Percentiles rank a stretch among this genome's conserved stretches.
phyloP scores from a whole-genome alignment of 2,888 invertebrate genomes.

The Phlogophora meticulosa region DNA sequence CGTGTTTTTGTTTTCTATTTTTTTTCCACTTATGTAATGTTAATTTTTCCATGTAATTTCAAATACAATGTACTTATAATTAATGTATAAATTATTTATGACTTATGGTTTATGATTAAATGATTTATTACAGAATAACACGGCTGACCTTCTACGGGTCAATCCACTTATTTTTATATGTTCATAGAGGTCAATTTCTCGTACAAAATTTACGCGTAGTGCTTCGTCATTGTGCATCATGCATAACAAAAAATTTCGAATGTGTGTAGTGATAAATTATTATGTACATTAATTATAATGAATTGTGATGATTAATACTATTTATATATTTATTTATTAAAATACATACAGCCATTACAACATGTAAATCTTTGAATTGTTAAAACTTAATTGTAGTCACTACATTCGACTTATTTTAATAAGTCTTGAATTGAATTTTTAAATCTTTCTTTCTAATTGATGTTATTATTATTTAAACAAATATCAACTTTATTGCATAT shows the following conservation, averaged over 20 bases:
- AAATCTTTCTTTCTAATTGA: too few relatives aligned
- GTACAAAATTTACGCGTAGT: neutral
- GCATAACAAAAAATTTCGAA: conserved; percentile 8
- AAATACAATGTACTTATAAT: too few relatives aligned
- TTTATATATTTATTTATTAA: neutral
- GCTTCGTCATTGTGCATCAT: neutral
- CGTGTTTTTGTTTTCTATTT: too few relatives aligned
- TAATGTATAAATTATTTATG: too few relatives aligned
- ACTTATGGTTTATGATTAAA: too few relatives aligned
- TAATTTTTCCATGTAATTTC: too few relatives aligned
- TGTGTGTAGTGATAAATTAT: neutral
- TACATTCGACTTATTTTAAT: too few relatives aligned
- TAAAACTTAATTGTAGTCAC: neutral
- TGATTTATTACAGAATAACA: too few relatives aligned
- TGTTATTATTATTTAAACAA: neutral
- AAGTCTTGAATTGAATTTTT: too few relatives aligned
- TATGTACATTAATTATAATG: conserved; percentile 20
- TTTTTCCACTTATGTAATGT: too few relatives aligned
- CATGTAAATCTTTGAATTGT: conserved; percentile 5
- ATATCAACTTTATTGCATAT: too few relatives aligned
- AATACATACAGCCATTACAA: neutral
- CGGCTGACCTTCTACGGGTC: too few relatives aligned
- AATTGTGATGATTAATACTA: neutral
- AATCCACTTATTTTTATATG: neutral
- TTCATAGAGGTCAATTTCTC: neutral